phyloP scores from a whole-genome alignment of 2,888 invertebrate genomes.

The Rosalia funebris region DNA sequence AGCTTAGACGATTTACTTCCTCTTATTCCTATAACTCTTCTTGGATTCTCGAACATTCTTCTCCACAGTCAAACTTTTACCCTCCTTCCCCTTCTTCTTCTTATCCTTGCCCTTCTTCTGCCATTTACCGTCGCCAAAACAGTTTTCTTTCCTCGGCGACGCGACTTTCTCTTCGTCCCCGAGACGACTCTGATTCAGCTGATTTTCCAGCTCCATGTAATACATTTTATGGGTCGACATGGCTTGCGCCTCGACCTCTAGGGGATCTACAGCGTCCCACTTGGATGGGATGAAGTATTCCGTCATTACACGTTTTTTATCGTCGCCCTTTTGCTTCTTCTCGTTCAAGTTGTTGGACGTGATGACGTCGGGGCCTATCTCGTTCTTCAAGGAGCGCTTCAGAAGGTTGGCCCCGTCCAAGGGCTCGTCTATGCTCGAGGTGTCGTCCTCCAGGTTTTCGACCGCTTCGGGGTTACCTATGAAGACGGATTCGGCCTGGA shows the following conservation, averaged over 20 bases:
- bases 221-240: constrained; percentile 89
- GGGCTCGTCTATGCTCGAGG: constrained; percentile 59
- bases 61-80: not conserved
- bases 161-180: not conserved
- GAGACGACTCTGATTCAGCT: not conserved
- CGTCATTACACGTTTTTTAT: constrained; percentile 38
- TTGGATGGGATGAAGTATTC: constrained; percentile 85
- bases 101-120: constrained; percentile 4
- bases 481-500: constrained; percentile 23
- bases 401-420: constrained; percentile 59
- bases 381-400: constrained; percentile 52
- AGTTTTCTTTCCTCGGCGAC: not conserved
- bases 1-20: too few relatives aligned
- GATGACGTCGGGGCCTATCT: constrained; percentile 43
- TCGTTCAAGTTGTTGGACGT: constrained; percentile 23
- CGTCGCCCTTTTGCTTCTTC: constrained; percentile 28
- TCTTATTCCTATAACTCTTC: not conserved
- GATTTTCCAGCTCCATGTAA: constrained; percentile 67
- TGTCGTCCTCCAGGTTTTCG: constrained; percentile 52
- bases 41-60: not conserved
- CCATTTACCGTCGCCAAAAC: not conserved
- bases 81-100: constrained; percentile 1
- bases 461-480: not conserved
- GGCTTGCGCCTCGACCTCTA: constrained; percentile 79
- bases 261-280: constrained; percentile 95